Evolutionary conservation across 2,113 vertebrate genomes (phyloP), one percentile per base, ranked within the genome.

Genomic region (cat (Felis catus)): DNA sequence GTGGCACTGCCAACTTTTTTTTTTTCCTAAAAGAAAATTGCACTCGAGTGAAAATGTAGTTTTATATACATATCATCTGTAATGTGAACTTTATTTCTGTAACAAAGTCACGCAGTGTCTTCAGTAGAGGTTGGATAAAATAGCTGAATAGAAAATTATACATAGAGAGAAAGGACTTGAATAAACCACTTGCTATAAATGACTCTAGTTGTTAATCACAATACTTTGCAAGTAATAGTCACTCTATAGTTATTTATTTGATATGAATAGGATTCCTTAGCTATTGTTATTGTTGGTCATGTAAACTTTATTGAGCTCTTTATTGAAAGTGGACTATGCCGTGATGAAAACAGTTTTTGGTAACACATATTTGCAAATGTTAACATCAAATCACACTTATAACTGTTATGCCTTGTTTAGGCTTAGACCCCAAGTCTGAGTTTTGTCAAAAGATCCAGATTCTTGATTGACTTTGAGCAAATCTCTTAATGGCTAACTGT

Each of bases 401-500:
- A 63, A 18, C 41, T 89, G 41, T 53, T 41, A 29, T 9, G 31
- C 66, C 13, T 45, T 76, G 48, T 27, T 76, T 76, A 78, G 14
- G 16, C 33, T 68, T 48, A 55, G 25, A 15, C 39, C 18, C 73
- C 53, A 91, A 63, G 12, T 58, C 68, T 94, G 65, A 63, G 7
- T 71, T 90, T 76, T 92, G 53, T 96, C 81, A 58, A 83, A 92
- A 86, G 53, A 86, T 41, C 15, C n/a, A 61, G 3, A 23, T 93
- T 93, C 63, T 92, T 33, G 25, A 82, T 14, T 78, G 48, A 83
- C 39, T 79, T 78, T 36, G 66, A 81, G 80, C 68, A 90, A 33
- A 66, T 55, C 39, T 78, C 51, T 90, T 94, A 92, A 96, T 87
- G 81, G 92, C 55, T 68, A 82, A 91, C 53, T 41, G 16, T 83